Conservation (phyloP, 2,888 invertebrate species). For the Loripinus fragilis region DNA sequence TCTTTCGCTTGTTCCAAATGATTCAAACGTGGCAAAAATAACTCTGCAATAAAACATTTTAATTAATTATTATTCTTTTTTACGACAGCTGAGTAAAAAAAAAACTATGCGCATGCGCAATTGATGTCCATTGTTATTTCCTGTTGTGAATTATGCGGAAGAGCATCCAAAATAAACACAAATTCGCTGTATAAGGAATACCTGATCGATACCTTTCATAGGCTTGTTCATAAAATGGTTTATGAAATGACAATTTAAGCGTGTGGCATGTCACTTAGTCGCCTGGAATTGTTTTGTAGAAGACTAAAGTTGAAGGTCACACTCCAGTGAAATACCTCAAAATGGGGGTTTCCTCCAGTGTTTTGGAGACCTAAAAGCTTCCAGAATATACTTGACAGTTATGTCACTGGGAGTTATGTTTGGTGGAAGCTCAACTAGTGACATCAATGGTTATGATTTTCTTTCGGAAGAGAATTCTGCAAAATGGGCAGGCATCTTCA, state of each 20-base stretch:
- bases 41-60: neutral
- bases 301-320: conserved; percentile 62
- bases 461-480: conserved; percentile 93
- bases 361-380: conserved; percentile 30
- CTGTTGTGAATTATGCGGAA: conserved; percentile 72
- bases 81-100: conserved; percentile 6
- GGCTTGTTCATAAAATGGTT: neutral
- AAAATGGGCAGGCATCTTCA: conserved; percentile 96
- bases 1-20: no score
- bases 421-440: conserved; percentile 60
- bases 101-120: conserved; percentile 57
- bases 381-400: conserved; percentile 15
- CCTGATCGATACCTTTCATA: neutral
- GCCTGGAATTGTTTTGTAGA: conserved; percentile 21
- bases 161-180: conserved; percentile 59
- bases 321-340: conserved; percentile 60
- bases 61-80: neutral
- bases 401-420: conserved; percentile 62
- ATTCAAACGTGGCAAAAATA: no score
- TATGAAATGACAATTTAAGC: neutral
- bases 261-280: conserved; percentile 9
- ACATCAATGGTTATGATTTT: conserved; percentile 88
- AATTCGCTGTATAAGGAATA: neutral
- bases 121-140: conserved; percentile 50
- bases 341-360: conserved; percentile 57